phyloP scores from a whole-genome alignment of 2,113 vertebrate species.

The pig (Sus scrofa) region DNA sequence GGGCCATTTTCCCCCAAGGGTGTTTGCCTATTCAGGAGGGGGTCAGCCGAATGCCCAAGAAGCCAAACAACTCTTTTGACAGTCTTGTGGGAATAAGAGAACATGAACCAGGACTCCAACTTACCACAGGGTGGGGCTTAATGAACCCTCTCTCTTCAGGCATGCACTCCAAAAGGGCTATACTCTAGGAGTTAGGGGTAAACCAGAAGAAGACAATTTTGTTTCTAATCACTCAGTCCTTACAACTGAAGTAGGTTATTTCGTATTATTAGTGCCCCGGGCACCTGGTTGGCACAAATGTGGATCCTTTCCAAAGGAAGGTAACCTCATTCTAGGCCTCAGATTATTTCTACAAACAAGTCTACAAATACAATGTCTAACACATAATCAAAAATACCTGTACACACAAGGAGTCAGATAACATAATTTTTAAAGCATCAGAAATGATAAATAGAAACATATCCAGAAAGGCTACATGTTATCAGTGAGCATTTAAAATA shows the following conservation, averaged over 20 bases:
- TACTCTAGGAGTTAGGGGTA: not conserved
- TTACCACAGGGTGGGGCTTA: not conserved
- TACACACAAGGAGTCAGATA: not conserved
- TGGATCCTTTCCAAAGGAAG: not conserved
- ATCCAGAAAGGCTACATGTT: not conserved
- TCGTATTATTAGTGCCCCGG: not conserved
- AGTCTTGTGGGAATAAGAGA: not conserved
- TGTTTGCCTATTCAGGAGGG: not conserved
- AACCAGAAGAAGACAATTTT: not conserved
- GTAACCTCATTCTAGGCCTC: not conserved
- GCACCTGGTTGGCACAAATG: not conserved
- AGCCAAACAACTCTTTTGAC: not conserved
- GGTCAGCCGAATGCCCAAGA: not conserved
- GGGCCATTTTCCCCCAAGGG: not conserved
- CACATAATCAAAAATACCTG: conserved; percentile 14
- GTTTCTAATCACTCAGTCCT: not conserved
- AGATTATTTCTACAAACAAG: not conserved
- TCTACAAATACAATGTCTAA: not conserved
- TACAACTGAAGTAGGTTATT: not conserved
- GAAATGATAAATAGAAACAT: conserved; percentile 52
- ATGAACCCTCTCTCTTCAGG: not conserved
- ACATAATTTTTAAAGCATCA: not conserved
- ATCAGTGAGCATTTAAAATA: conserved; percentile 36
- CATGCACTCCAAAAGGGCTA: not conserved
- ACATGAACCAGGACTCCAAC: not conserved